A percentile compares a stretch with the other conserved stretches of the same genome.
phyloP scores from a whole-genome alignment of 2,113 vertebrate genomes.

The Calidris pygmaea region DNA sequence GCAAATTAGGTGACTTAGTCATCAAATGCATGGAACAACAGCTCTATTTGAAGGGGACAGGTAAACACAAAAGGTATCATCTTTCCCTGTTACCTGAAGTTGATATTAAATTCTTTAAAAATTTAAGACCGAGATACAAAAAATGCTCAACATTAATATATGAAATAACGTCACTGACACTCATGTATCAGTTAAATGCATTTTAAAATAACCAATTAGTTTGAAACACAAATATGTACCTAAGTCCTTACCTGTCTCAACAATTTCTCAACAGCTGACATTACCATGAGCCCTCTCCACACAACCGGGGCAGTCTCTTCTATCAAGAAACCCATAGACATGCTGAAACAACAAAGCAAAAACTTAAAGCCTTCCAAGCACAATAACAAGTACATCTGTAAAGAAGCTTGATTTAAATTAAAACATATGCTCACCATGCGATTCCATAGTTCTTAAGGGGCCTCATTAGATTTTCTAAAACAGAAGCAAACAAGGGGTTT shows the following conservation, averaged over 20 bases:
- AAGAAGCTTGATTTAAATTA: slow-evolving; percentile 36
- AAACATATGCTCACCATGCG: slow-evolving; percentile 84
- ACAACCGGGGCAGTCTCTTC: slow-evolving; percentile 88
- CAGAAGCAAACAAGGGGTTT: slow-evolving; percentile 14
- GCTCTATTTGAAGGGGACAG: neutral
- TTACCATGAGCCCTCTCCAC: slow-evolving; percentile 97
- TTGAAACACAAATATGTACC: neutral
- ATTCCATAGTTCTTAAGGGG: slow-evolving; percentile 94
- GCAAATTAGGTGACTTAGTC: neutral
- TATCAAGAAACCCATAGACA: slow-evolving; percentile 98
- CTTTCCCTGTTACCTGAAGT: neutral
- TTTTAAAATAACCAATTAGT: neutral
- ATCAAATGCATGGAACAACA: neutral
- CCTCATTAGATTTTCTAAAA: slow-evolving; percentile 91
- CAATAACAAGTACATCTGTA: neutral
- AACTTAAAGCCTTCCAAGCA: neutral
- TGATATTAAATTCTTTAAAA: neutral
- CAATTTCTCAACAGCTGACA: slow-evolving; percentile 93
- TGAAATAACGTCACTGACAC: neutral
- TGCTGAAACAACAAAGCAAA: slow-evolving; percentile 78
- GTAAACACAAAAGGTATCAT: neutral
- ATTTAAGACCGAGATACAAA: neutral
- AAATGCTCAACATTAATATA: neutral
- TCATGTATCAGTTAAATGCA: neutral
- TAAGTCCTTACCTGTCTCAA: slow-evolving; percentile 86